phyloP scores from a whole-genome alignment of 2,113 vertebrate species.

The Oceanites oceanicus region DNA sequence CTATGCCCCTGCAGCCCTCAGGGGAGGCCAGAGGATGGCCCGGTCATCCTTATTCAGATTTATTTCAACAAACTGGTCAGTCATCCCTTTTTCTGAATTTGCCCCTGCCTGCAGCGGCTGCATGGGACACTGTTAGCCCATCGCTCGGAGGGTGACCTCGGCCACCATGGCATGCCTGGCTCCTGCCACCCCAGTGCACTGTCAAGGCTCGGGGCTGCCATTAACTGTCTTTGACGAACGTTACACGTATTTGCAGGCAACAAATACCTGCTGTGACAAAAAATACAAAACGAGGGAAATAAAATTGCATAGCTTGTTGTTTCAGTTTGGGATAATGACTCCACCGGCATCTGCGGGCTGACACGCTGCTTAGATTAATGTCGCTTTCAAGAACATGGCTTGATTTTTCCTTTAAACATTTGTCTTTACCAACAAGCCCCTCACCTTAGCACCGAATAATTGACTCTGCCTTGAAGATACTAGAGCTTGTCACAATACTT shows the following conservation, averaged over 20 bases:
- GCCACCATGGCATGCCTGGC: not conserved
- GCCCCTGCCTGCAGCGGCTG: not conserved
- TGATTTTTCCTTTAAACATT: slow-evolving; percentile 46
- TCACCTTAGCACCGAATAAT: slow-evolving; percentile 26
- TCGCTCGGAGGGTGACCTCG: rapidly evolving
- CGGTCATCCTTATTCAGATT: not conserved
- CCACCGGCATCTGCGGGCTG: not conserved
- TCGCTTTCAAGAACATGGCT: not conserved
- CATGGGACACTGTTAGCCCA: not conserved
- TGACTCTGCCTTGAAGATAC: not conserved
- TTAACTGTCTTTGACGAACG: not conserved
- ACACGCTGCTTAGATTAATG: slow-evolving; percentile 23
- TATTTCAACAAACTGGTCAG: not conserved
- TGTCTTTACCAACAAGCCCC: slow-evolving; percentile 31
- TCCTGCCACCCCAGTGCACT: not conserved
- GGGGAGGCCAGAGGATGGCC: not conserved
- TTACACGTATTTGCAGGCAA: not conserved
- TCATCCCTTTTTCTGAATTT: not conserved
- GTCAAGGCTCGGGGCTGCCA: not conserved
- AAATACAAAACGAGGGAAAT: not conserved
- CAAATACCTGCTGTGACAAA: not conserved
- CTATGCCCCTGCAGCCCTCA: rapidly evolving
- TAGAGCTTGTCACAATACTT: not conserved
- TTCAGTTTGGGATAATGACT: slow-evolving; percentile 29
- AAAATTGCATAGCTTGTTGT: slow-evolving; percentile 22